Evolutionary conservation across 2,797 vertebrate species (phyloP).

Genomic region (Mus minutoides): DNA sequence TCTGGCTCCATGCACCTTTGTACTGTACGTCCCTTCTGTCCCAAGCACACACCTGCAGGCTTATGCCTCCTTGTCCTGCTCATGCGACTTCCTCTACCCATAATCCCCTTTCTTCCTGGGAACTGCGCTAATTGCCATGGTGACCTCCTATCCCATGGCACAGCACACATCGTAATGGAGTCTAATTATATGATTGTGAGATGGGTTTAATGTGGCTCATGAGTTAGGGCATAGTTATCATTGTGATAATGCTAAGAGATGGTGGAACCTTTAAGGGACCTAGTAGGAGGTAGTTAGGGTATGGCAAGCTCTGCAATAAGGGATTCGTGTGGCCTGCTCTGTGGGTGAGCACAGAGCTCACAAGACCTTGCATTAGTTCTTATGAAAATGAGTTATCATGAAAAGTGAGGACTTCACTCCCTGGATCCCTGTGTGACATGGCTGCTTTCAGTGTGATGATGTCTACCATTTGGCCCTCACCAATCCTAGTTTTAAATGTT

Average conservation of each 20-base stretch:
- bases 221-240: not conserved
- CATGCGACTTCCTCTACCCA: accelerated
- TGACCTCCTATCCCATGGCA: accelerated
- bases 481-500: not conserved
- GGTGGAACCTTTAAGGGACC: not conserved
- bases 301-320: not conserved
- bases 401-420: not conserved
- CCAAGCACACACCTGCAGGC: too few relatives aligned
- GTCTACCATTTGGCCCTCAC: not conserved
- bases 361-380: not conserved
- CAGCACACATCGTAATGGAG: not conserved
- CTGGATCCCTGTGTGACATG: not conserved
- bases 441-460: not conserved
- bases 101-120: not conserved
- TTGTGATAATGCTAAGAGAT: not conserved
- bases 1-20: accelerated
- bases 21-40: too few relatives aligned
- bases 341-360: not conserved
- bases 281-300: not conserved
- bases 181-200: not conserved
- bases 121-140: not conserved
- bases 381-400: not conserved
- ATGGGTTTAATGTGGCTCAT: not conserved
- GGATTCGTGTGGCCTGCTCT: not conserved
- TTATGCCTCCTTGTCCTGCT: not conserved